phyloP scores from a whole-genome alignment of 2,797 vertebrate species.

The Spea hammondii region DNA sequence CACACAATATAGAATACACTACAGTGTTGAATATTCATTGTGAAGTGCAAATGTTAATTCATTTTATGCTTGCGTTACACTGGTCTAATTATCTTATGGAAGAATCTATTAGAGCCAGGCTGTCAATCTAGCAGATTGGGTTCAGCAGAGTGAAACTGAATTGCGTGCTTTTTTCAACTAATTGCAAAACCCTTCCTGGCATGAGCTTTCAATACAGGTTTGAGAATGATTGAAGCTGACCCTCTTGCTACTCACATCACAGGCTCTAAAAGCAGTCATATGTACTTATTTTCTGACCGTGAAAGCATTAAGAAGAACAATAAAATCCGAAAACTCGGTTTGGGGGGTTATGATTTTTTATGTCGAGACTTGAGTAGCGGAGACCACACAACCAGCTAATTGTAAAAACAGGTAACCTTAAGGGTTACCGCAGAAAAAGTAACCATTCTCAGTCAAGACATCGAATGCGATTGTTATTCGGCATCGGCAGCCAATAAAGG shows the following conservation, averaged over 20 bases:
- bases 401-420: neutral
- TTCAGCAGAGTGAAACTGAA: conserved; percentile 61
- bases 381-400: neutral
- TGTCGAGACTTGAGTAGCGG: neutral
- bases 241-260: conserved; percentile 17
- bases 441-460: no score
- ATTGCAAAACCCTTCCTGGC: conserved; percentile 56
- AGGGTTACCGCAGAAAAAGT: neutral
- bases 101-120: conserved; percentile 56
- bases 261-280: conserved; percentile 9
- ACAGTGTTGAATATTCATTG: conserved; percentile 59
- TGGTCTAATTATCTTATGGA: conserved; percentile 61
- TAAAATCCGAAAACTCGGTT: neutral
- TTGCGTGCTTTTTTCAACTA: conserved; percentile 52
- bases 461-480: no score
- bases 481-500: no score
- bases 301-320: neutral
- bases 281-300: neutral
- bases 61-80: conserved; percentile 56
- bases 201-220: conserved; percentile 53
- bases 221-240: conserved; percentile 26
- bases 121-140: conserved; percentile 57
- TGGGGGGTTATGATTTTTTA: neutral
- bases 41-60: conserved; percentile 61
- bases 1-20: conserved; percentile 48